Percentiles rank a stretch among this genome's conserved stretches.
Conservation (phyloP, 2,888 invertebrate genomes). For the Phyto melanocephala region DNA sequence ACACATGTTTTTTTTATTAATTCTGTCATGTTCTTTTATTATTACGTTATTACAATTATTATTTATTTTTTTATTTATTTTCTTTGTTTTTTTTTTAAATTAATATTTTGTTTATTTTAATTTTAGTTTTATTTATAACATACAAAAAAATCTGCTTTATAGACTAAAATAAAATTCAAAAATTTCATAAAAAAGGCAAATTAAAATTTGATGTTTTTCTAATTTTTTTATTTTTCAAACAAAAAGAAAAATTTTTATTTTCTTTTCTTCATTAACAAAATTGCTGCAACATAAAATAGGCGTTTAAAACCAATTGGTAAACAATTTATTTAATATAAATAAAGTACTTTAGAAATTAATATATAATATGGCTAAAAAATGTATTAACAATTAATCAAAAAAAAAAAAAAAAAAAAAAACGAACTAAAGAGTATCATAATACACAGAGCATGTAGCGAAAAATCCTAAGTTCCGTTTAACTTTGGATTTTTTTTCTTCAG, state of each 20-base stretch:
- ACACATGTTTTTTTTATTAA: background rate
- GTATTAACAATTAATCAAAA: conserved; percentile 32
- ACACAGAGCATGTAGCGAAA: background rate
- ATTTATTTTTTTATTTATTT: conserved; percentile 34
- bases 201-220: background rate
- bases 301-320: conserved; percentile 46
- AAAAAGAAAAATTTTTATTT: background rate
- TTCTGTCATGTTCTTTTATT: conserved; percentile 27
- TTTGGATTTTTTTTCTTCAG: conserved; percentile 20
- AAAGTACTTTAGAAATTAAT: conserved; percentile 40
- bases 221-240: background rate
- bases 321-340: conserved; percentile 23
- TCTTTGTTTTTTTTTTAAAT: conserved; percentile 20
- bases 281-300: conserved; percentile 58
- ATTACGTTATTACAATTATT: conserved; percentile 45
- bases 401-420: conserved; percentile 4
- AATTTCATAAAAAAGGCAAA: conserved; percentile 24
- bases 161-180: conserved; percentile 32
- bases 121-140: conserved; percentile 13
- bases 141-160: conserved; percentile 16
- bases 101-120: conserved; percentile 21
- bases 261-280: background rate
- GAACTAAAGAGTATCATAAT: background rate
- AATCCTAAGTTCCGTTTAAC: background rate
- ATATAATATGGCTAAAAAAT: conserved; percentile 29